phyloP scores from a whole-genome alignment of 2,113 vertebrate genomes.

The Trogon melanurus region DNA sequence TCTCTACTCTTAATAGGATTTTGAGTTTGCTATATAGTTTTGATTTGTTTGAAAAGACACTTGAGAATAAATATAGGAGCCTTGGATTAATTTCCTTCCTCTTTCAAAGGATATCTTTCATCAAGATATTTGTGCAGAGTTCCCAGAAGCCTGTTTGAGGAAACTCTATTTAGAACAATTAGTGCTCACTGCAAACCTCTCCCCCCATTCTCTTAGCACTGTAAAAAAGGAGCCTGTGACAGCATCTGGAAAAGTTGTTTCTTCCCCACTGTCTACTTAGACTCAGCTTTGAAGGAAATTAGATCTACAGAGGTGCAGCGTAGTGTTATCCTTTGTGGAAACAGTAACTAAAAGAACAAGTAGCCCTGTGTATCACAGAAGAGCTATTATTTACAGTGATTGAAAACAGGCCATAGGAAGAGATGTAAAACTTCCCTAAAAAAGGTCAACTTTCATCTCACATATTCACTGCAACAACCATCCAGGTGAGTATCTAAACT shows the following conservation, averaged over 20 bases:
- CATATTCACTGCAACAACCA: background rate
- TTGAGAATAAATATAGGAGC: background rate
- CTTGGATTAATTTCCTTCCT: background rate
- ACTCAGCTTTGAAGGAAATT: background rate
- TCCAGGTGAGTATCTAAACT: background rate
- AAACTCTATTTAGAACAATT: background rate
- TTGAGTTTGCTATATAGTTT: background rate
- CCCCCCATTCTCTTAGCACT: background rate
- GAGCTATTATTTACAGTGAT: background rate
- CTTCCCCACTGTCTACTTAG: background rate
- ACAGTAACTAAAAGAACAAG: background rate
- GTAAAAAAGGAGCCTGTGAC: background rate
- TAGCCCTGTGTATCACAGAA: background rate
- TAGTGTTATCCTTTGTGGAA: background rate
- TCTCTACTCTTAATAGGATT: background rate
- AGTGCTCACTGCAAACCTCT: background rate
- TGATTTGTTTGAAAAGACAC: background rate
- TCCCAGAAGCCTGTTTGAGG: background rate
- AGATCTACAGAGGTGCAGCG: background rate
- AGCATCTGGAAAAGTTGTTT: background rate
- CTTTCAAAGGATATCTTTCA: background rate
- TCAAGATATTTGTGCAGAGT: background rate
- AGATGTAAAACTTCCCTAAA: background rate
- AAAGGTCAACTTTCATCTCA: background rate
- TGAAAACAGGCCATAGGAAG: background rate